Percentiles rank a stretch among this genome's conserved stretches.
These are phyloP conservation scores for Chondrosia reniformis DNA, from an alignment of 37 sponge, comb jelly and placozoan species.

Conservation along the genomic window DNA sequence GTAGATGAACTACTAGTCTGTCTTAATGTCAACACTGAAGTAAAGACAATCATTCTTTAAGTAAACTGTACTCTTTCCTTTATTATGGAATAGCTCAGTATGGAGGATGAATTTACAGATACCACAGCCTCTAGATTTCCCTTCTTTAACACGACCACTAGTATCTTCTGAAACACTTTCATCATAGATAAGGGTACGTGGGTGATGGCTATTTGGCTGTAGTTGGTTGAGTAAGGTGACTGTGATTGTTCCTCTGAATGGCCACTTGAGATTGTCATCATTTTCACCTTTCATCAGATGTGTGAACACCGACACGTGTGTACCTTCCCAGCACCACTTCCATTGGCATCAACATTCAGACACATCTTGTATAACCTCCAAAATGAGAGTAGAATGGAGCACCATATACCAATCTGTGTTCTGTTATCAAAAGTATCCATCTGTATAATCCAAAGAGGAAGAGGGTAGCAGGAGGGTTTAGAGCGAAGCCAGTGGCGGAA, in stretches of 20 bases:
- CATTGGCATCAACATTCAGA: slow-evolving; percentile 36
- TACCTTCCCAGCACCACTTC: slow-evolving; percentile 24
- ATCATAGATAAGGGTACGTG: too few relatives aligned
- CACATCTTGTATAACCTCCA: slow-evolving; percentile 46
- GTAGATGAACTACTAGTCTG: too few relatives aligned
- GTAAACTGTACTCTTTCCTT: background rate
- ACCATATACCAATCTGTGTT: slow-evolving; percentile 14
- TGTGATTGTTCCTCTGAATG: slow-evolving; percentile 17
- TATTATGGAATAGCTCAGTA: background rate
- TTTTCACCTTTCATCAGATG: slow-evolving; percentile 30
- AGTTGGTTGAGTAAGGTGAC: slow-evolving; percentile 14
- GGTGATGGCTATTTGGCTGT: background rate
- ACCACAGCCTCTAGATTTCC: background rate
- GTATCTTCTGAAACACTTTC: background rate
- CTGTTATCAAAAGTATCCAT: slow-evolving; percentile 1
- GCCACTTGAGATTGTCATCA: slow-evolving; percentile 33
- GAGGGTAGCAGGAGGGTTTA: too few relatives aligned
- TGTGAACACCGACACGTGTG: slow-evolving; percentile 34
- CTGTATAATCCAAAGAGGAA: slow-evolving; percentile 7
- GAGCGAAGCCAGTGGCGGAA: too few relatives aligned
- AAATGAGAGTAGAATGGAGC: slow-evolving; percentile 23
- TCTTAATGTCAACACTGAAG: background rate
- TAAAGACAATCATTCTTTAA: background rate
- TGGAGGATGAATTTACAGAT: background rate
- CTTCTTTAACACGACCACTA: slow-evolving; percentile 14